phyloP scores from a whole-genome alignment of 2,888 invertebrate genomes.

The Tachina lurida region DNA sequence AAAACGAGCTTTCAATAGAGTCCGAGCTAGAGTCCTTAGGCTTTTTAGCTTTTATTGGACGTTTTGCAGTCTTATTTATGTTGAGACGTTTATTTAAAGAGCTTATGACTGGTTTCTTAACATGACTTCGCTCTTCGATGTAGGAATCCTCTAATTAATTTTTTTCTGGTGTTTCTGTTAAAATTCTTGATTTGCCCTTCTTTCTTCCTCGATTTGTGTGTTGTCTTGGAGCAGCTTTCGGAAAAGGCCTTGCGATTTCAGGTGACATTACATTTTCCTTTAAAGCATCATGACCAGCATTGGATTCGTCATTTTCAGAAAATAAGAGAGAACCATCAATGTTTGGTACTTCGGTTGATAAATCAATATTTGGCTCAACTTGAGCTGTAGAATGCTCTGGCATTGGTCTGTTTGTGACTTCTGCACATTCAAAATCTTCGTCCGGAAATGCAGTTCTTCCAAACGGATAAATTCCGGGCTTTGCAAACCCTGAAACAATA shows the following conservation, averaged over 20 bases:
- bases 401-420: slow-evolving; percentile 46
- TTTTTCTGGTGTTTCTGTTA: slow-evolving; percentile 61
- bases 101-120: slow-evolving; percentile 53
- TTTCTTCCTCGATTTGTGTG: slow-evolving; percentile 61
- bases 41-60: slow-evolving; percentile 52
- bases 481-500: slow-evolving; percentile 52
- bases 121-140: slow-evolving; percentile 46
- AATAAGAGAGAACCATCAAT: slow-evolving; percentile 37
- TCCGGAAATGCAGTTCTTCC: slow-evolving; percentile 55
- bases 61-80: slow-evolving; percentile 46
- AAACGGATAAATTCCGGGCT: slow-evolving; percentile 55
- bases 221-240: slow-evolving; percentile 37
- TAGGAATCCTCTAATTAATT: slow-evolving; percentile 49
- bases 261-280: slow-evolving; percentile 38
- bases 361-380: slow-evolving; percentile 14
- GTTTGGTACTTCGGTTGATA: slow-evolving; percentile 22
- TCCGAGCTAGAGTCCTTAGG: slow-evolving; percentile 62
- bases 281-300: slow-evolving; percentile 38
- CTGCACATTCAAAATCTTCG: slow-evolving; percentile 60
- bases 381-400: slow-evolving; percentile 31
- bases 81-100: slow-evolving; percentile 62
- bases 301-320: slow-evolving; percentile 46
- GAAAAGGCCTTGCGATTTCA: slow-evolving; percentile 52
- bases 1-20: slow-evolving; percentile 63
- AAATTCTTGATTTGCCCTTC: slow-evolving; percentile 57